Percentiles rank a stretch among this genome's conserved stretches.
phyloP scores from a whole-genome alignment of 2,113 vertebrate species.

The Gymnarchus niloticus region DNA sequence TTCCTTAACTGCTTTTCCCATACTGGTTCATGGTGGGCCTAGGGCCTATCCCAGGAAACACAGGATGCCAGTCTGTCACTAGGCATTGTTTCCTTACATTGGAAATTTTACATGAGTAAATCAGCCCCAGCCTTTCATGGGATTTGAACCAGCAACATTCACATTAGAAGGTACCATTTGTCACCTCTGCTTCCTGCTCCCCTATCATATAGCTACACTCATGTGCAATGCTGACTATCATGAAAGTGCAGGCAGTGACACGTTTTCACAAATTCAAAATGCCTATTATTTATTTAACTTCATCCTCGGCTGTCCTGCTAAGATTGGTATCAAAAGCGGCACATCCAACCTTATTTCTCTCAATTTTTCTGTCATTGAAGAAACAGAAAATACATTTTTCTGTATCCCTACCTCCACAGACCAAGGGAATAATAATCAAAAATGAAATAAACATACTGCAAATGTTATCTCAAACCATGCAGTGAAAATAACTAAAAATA shows the following conservation, averaged over 20 bases:
- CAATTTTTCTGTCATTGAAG: background rate
- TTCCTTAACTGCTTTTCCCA: background rate
- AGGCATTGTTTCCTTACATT: background rate
- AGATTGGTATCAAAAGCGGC: background rate
- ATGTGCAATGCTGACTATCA: no score
- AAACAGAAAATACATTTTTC: background rate
- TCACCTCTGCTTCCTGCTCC: background rate
- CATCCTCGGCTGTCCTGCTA: background rate
- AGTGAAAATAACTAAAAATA: no score
- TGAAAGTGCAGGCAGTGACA: background rate
- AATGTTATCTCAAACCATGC: background rate
- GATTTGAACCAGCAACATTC: background rate
- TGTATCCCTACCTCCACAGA: background rate
- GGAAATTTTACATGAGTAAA: background rate
- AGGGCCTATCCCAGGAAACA: background rate
- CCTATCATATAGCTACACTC: background rate
- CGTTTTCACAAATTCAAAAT: background rate
- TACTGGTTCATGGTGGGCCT: background rate
- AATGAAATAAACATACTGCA: background rate
- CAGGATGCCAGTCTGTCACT: background rate
- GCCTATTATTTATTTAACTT: background rate
- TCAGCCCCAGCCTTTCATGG: background rate
- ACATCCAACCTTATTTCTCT: background rate
- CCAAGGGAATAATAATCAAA: background rate
- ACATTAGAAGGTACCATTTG: background rate